Conservation (phyloP, 2,888 invertebrate species). For the Aricia artaxerxes region DNA sequence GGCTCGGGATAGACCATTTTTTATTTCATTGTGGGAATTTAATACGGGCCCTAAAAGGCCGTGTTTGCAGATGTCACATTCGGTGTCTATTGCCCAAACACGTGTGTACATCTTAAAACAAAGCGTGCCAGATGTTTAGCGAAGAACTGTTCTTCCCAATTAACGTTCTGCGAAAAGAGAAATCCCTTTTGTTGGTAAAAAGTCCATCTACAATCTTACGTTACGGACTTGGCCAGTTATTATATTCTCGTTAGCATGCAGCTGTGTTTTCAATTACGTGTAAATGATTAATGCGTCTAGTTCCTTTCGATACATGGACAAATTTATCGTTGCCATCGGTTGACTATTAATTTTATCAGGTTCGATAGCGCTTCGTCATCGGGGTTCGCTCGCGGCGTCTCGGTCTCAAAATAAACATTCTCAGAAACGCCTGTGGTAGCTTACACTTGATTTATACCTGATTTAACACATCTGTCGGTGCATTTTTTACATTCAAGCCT, state of each 20-base stretch:
- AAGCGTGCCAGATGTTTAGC: slow-evolving; percentile 32
- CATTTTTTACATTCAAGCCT: slow-evolving; percentile 24
- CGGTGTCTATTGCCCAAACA: slow-evolving; percentile 69
- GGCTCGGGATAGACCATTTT: slow-evolving; percentile 70
- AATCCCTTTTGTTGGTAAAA: background rate
- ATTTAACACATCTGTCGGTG: slow-evolving; percentile 56
- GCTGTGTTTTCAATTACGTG: slow-evolving; percentile 70
- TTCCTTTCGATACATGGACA: slow-evolving; percentile 64
- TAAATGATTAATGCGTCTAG: slow-evolving; percentile 66
- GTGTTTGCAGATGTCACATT: slow-evolving; percentile 77
- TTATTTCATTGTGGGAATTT: slow-evolving; percentile 78
- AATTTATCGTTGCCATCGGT: slow-evolving; percentile 69
- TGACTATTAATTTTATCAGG: slow-evolving; percentile 69
- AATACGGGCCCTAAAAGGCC: slow-evolving; percentile 73
- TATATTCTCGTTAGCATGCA: slow-evolving; percentile 57
- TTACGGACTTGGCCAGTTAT: slow-evolving; percentile 42
- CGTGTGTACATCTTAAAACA: slow-evolving; percentile 59
- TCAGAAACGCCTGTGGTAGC: slow-evolving; percentile 60
- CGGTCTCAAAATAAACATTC: slow-evolving; percentile 71
- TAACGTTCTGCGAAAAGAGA: slow-evolving; percentile 14
- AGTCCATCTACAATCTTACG: background rate
- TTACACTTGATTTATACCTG: slow-evolving; percentile 62
- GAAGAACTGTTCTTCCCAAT: background rate
- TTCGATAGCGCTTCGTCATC: slow-evolving; percentile 69
- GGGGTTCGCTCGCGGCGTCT: slow-evolving; percentile 59